Evolutionary conservation across 1,140 invertebrate genomes (phyloP).

Genomic region (Pantala flavescens): DNA sequence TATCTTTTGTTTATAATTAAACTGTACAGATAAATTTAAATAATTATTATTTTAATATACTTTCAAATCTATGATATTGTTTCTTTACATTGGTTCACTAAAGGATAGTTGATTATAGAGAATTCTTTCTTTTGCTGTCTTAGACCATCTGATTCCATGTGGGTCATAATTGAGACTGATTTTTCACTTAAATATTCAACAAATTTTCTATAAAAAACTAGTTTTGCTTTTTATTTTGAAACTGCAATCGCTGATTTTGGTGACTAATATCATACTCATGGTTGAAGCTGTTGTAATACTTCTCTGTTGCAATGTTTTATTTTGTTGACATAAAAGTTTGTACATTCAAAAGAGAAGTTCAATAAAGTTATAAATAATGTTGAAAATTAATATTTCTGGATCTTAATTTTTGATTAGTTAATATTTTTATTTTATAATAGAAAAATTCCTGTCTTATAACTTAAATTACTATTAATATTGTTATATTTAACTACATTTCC

Average conservation of each 20-base stretch:
- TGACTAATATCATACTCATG: background rate
- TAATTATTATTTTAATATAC: too few relatives aligned
- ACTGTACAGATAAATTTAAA: too few relatives aligned
- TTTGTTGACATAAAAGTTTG: background rate
- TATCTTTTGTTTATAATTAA: too few relatives aligned
- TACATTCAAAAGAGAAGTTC: background rate
- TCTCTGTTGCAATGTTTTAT: slow-evolving; percentile 4
- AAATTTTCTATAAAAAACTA: background rate
- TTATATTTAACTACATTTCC: too few relatives aligned
- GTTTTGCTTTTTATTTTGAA: background rate
- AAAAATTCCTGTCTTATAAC: too few relatives aligned
- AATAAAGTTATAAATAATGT: background rate
- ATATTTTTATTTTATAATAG: too few relatives aligned
- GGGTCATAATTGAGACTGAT: background rate
- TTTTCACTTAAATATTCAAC: background rate
- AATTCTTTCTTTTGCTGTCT: too few relatives aligned
- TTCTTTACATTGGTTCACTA: too few relatives aligned
- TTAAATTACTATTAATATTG: too few relatives aligned
- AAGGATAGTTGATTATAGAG: too few relatives aligned
- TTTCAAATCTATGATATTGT: too few relatives aligned
- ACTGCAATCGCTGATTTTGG: background rate
- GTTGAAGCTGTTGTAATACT: background rate
- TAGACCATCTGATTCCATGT: background rate
- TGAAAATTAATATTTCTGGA: slow-evolving; percentile 12
- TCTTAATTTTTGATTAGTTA: slow-evolving; percentile 15